Conservation (phyloP, 1,140 invertebrate species). For the Sipha flava region DNA sequence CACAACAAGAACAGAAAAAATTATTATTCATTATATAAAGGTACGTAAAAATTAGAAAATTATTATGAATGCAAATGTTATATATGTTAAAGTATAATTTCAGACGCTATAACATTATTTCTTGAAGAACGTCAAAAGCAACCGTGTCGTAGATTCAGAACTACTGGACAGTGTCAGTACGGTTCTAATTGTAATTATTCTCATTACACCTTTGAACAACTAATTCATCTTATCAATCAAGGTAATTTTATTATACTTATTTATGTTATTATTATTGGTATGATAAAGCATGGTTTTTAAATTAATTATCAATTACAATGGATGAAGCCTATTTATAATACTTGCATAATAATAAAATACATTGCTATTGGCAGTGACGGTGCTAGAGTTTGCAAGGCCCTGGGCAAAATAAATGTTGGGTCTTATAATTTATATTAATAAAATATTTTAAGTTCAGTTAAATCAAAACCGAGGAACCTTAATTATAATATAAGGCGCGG, state of each 20-base stretch:
- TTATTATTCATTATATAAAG: constrained; percentile 13
- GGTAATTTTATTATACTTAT: neutral
- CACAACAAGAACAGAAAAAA: constrained; percentile 17
- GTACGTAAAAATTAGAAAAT: neutral
- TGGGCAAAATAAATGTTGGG: no score
- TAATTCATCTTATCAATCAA: constrained; percentile 5
- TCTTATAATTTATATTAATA: no score
- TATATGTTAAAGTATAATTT: constrained; percentile 5
- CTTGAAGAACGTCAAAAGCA: constrained; percentile 5
- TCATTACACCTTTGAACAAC: constrained; percentile 17
- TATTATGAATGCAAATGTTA: neutral
- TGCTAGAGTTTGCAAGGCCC: no score
- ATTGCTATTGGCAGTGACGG: no score
- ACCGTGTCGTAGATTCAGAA: constrained; percentile 9
- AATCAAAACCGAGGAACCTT: no score
- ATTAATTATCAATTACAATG: neutral
- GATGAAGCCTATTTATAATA: neutral
- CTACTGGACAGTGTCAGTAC: constrained; percentile 11
- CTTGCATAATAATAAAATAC: neutral
- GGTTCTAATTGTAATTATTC: constrained; percentile 19
- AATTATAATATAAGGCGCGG: no score
- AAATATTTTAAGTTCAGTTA: no score
- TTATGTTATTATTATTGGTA: neutral
- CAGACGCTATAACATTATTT: constrained; percentile 26
- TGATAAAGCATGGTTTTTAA: neutral